phyloP scores from a whole-genome alignment of 2,888 invertebrate species.

The Pseudanteris insignis region DNA sequence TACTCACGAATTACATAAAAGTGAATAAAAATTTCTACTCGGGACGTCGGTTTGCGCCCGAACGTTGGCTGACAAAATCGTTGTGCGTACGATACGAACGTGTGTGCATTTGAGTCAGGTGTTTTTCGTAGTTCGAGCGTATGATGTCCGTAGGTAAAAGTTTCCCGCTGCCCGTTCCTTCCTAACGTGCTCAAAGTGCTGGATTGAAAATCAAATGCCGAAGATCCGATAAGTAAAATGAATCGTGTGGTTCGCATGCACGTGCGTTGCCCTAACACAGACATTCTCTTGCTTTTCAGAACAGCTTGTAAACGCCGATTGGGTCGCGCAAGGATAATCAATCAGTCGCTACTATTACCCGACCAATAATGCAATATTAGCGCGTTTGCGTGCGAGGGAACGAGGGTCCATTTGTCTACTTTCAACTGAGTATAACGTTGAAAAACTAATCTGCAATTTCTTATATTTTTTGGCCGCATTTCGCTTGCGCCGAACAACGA shows the following conservation, averaged over 20 bases:
- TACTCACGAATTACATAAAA: too few relatives aligned
- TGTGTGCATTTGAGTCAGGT: too few relatives aligned
- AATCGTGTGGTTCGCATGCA: constrained; percentile 32
- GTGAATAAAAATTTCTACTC: too few relatives aligned
- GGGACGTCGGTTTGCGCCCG: too few relatives aligned
- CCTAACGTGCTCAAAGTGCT: constrained; percentile 42
- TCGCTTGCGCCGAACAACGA: too few relatives aligned
- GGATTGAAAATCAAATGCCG: constrained; percentile 42
- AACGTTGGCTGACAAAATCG: too few relatives aligned
- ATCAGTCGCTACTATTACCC: constrained; percentile 50
- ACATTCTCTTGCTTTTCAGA: constrained; percentile 57
- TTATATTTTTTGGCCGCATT: too few relatives aligned
- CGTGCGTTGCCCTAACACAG: constrained; percentile 48
- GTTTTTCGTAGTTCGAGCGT: constrained; percentile 2
- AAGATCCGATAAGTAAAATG: constrained; percentile 26
- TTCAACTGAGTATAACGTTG: constrained; percentile 20
- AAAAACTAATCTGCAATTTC: constrained; percentile 31
- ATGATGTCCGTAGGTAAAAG: constrained; percentile 36
- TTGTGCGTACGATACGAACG: too few relatives aligned
- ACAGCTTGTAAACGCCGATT: constrained; percentile 59
- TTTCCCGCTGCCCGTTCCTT: constrained; percentile 45
- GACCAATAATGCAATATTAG: constrained; percentile 44
- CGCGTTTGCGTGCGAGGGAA: constrained; percentile 38
- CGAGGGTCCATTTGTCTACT: constrained; percentile 35
- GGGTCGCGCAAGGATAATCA: constrained; percentile 55